Conservation (phyloP, 1,140 invertebrate species). For the Panulirus ornatus region DNA sequence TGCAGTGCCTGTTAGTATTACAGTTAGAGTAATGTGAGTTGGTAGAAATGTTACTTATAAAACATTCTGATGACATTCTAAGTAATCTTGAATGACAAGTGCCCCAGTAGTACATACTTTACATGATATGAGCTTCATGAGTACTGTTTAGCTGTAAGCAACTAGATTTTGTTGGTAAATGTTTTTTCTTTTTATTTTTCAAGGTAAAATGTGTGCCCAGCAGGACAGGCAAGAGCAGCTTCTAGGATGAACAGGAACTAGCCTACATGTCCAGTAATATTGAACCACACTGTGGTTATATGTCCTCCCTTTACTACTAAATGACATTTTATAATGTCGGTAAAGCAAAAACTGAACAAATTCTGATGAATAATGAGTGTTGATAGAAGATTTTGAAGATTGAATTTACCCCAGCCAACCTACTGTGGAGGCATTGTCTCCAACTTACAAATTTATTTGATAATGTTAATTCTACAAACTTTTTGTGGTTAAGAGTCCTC, state of each 20-base stretch:
- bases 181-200: not conserved
- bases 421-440: not conserved
- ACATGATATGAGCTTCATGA: not conserved
- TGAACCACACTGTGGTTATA: too few species aligned
- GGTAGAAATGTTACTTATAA: not conserved
- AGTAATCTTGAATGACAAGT: not conserved
- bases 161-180: not conserved
- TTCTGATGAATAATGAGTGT: not conserved
- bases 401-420: not conserved
- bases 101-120: not conserved
- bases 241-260: not conserved
- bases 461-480: not conserved
- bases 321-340: not conserved
- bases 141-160: not conserved
- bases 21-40: not conserved
- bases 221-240: not conserved
- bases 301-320: too few species aligned
- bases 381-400: not conserved
- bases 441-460: not conserved
- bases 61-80: not conserved
- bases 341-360: not conserved
- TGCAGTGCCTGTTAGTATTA: not conserved
- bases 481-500: not conserved
- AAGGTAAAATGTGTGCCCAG: not conserved
- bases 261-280: too few species aligned